Percentiles rank a stretch among this genome's conserved stretches.
Conservation (phyloP, 2,113 vertebrate species). For the Hiodon alosoides region DNA sequence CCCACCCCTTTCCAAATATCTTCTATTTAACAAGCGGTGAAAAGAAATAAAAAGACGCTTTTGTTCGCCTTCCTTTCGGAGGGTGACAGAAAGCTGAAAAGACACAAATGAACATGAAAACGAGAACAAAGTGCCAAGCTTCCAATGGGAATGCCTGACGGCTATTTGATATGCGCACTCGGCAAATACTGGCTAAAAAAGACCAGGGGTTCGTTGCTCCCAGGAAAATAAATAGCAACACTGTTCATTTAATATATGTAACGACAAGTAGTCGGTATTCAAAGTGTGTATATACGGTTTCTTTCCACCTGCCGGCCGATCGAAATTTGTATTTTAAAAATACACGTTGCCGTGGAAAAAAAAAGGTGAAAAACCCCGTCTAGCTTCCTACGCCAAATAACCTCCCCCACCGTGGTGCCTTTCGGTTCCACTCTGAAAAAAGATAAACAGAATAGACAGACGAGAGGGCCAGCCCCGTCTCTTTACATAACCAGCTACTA, state of each 20-base stretch:
- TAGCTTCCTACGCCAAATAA: slow-evolving; percentile 30
- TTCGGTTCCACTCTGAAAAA: slow-evolving; percentile 32
- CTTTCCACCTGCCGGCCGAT: slow-evolving; percentile 2
- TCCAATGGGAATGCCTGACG: slow-evolving; percentile 65
- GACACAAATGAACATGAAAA: slow-evolving; percentile 76
- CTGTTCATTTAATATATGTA: slow-evolving; percentile 7
- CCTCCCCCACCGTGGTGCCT: slow-evolving; percentile 36
- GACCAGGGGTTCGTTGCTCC: slow-evolving; percentile 10
- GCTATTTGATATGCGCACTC: slow-evolving; percentile 65
- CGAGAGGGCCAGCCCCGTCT: slow-evolving; percentile 23
- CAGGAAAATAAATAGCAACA: slow-evolving; percentile 24
- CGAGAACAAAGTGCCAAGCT: slow-evolving; percentile 81
- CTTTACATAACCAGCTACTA: slow-evolving; percentile 11
- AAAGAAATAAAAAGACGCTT: slow-evolving; percentile 83
- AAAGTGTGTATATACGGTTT: not conserved
- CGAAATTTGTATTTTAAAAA: not conserved
- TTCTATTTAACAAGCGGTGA: slow-evolving; percentile 83
- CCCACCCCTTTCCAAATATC: slow-evolving; percentile 79
- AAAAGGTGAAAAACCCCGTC: slow-evolving; percentile 17
- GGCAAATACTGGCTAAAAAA: slow-evolving; percentile 52
- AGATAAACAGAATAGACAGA: slow-evolving; percentile 35
- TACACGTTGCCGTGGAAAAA: slow-evolving; percentile 14
- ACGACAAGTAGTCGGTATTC: not conserved
- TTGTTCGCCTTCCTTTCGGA: slow-evolving; percentile 78
- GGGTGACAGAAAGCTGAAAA: slow-evolving; percentile 70